Evolutionary conservation across 1,140 invertebrate genomes (phyloP).

Genomic region (Ridgeia piscesae): DNA sequence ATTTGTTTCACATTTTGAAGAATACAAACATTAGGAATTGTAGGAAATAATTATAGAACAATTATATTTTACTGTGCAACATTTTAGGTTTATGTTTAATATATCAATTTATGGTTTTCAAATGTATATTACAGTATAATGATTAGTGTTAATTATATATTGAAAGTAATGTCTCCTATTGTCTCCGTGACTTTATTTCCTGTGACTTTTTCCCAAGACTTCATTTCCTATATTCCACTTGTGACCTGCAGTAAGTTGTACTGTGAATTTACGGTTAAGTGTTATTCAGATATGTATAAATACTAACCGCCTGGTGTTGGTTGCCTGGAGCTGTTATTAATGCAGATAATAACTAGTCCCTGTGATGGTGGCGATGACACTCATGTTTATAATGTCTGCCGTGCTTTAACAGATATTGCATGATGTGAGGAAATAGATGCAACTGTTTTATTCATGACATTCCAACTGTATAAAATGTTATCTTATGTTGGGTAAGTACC

Average conservation of each 20-base stretch:
- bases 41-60: too few species aligned
- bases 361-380: neutral
- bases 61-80: too few species aligned
- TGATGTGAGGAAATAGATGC: neutral
- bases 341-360: neutral
- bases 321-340: neutral
- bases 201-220: too few species aligned
- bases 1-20: too few species aligned
- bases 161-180: too few species aligned
- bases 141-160: too few species aligned
- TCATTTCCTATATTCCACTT: too few species aligned
- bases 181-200: too few species aligned
- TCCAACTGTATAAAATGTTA: neutral
- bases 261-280: neutral
- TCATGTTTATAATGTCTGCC: neutral
- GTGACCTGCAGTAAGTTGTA: neutral
- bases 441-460: neutral
- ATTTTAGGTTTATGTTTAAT: too few species aligned
- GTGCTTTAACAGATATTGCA: neutral
- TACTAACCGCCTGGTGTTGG: neutral
- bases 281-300: neutral
- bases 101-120: too few species aligned
- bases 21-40: too few species aligned
- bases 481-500: neutral
- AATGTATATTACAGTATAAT: too few species aligned